Percentiles rank a stretch among this genome's conserved stretches.
Evolutionary conservation across 2,888 invertebrate species (phyloP).

Genomic region (Pasiphila rectangulata): DNA sequence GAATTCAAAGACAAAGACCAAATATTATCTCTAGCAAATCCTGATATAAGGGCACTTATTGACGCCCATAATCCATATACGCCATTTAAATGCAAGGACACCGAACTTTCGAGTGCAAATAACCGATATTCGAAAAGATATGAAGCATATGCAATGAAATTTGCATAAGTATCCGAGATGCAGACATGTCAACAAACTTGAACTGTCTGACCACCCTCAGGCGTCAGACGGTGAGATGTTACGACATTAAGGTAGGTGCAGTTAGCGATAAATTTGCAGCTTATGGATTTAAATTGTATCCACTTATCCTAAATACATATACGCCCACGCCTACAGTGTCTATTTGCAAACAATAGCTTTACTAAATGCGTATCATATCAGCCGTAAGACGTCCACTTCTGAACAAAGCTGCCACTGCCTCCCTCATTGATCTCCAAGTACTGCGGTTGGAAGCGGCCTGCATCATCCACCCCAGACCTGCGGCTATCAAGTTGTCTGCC

Average conservation of each 20-base stretch:
- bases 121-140: constrained; percentile 20
- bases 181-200: constrained; percentile 33
- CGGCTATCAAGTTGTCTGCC: no score
- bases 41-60: background rate
- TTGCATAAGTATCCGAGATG: constrained; percentile 28
- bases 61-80: background rate
- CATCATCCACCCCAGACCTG: no score
- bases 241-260: background rate
- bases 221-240: constrained; percentile 11
- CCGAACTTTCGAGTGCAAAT: constrained; percentile 22
- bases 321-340: no score
- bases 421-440: no score
- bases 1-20: background rate
- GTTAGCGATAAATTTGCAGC: no score
- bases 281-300: no score
- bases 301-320: no score
- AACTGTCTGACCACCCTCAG: constrained; percentile 28
- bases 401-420: no score
- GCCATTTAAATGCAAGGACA: constrained; percentile 20
- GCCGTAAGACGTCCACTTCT: no score
- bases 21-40: background rate
- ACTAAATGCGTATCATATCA: no score
- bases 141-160: constrained; percentile 24
- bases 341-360: no score
- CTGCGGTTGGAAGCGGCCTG: no score